Percentiles rank a stretch among this genome's conserved stretches.
Evolutionary conservation across 2,888 invertebrate species (phyloP).

Genomic region (Pterostichus niger): DNA sequence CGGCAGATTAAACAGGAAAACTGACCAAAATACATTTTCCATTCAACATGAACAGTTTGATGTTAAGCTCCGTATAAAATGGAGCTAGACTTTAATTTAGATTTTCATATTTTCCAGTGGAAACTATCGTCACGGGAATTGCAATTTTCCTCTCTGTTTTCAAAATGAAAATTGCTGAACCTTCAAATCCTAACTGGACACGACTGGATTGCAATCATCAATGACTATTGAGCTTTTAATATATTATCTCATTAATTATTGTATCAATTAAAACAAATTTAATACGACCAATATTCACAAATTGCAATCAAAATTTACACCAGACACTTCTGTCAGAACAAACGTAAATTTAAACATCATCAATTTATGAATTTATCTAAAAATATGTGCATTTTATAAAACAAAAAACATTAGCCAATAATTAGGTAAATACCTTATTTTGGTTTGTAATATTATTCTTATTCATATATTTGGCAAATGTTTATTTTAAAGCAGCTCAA

Average conservation of each 20-base stretch:
- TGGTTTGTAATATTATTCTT: no score
- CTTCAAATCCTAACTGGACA: background rate
- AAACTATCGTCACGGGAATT: background rate
- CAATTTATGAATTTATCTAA: no score
- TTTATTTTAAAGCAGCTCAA: no score
- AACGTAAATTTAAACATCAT: no score
- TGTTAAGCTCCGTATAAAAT: conserved; percentile 18
- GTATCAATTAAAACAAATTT: background rate
- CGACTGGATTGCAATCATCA: no score
- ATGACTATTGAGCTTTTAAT: background rate
- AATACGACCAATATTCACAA: background rate
- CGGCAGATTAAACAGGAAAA: conserved; percentile 39
- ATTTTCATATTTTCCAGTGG: conserved; percentile 33
- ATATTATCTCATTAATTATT: conserved; percentile 1
- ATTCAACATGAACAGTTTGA: background rate
- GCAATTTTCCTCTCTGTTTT: conserved; percentile 4
- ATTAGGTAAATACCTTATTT: no score
- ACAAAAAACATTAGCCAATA: no score
- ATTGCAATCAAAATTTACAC: no score
- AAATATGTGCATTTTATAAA: no score
- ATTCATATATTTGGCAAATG: no score
- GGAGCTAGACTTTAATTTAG: background rate
- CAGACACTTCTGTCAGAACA: no score
- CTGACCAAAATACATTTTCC: conserved; percentile 33
- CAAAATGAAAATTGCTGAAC: background rate